phyloP scores from a whole-genome alignment of 2,797 vertebrate species.

The Xerus rutilus region DNA sequence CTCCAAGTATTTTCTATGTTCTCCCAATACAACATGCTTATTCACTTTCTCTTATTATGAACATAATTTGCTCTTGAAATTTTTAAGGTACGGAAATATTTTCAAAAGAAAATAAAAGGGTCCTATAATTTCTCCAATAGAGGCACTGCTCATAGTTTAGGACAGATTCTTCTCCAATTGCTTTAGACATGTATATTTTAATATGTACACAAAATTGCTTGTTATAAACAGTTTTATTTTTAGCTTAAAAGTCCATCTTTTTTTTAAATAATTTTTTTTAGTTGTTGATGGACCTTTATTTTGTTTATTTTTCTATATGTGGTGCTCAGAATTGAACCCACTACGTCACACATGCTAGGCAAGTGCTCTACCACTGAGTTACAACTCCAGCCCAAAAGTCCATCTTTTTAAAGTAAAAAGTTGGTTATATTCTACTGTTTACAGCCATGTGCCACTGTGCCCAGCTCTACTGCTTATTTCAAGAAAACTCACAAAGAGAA shows the following conservation, averaged over 20 bases:
- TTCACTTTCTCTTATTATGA: constrained; percentile 1
- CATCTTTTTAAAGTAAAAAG: constrained; percentile 3
- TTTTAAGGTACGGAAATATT: too few relatives aligned
- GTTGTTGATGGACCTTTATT: too few relatives aligned
- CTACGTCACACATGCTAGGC: too few relatives aligned
- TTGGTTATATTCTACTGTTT: neutral
- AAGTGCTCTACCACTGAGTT: too few relatives aligned
- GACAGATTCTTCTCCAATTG: neutral
- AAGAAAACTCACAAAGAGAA: neutral
- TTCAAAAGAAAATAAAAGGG: neutral
- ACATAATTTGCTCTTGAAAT: neutral
- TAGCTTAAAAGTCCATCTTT: constrained; percentile 50
- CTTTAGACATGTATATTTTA: neutral
- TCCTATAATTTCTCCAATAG: neutral
- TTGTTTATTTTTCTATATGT: too few relatives aligned
- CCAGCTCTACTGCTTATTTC: neutral
- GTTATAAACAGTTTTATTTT: constrained; percentile 30
- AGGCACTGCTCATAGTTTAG: neutral
- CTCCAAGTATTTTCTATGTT: constrained; percentile 28
- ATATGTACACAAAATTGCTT: neutral
- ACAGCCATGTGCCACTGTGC: too few relatives aligned
- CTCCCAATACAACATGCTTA: neutral
- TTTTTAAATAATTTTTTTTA: neutral
- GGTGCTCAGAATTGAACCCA: too few relatives aligned
- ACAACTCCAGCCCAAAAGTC: neutral